Percentiles rank a stretch among this genome's conserved stretches.
Evolutionary conservation across 2,888 invertebrate species (phyloP).

Genomic region (Tinea trinotella): DNA sequence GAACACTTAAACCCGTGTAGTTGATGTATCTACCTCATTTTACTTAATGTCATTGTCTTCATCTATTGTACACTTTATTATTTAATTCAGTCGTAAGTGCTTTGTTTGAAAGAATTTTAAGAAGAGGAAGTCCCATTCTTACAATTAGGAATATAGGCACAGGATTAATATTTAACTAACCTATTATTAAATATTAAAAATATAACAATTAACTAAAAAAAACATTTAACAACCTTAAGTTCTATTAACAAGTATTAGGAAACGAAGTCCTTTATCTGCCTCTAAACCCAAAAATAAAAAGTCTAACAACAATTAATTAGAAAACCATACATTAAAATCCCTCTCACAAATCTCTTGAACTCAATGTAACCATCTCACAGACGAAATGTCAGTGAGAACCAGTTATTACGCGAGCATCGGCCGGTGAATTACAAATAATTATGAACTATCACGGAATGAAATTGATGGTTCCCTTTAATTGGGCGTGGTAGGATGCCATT

Average conservation of each 20-base stretch:
- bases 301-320: not conserved
- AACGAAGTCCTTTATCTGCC: too few relatives aligned
- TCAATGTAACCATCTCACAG: constrained; percentile 3
- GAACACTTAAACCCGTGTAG: too few relatives aligned
- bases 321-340: not conserved
- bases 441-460: constrained; percentile 25
- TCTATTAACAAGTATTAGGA: too few relatives aligned
- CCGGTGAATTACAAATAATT: constrained; percentile 46
- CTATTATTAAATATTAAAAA: not conserved
- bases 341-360: not conserved
- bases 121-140: too few relatives aligned
- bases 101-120: too few relatives aligned
- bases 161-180: too few relatives aligned
- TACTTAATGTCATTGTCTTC: too few relatives aligned
- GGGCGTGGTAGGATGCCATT: constrained; percentile 1
- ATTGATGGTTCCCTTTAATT: not conserved
- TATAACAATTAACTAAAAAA: not conserved
- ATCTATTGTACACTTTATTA: too few relatives aligned
- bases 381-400: constrained; percentile 31
- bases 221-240: too few relatives aligned
- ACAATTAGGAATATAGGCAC: too few relatives aligned
- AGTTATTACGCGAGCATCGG: constrained; percentile 41
- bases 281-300: not conserved
- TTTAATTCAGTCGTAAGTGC: too few relatives aligned
- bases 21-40: too few relatives aligned